Percentiles rank a stretch among this genome's conserved stretches.
phyloP scores from a whole-genome alignment of 2,797 vertebrate species.

The Sebastiscus albofasciatus region DNA sequence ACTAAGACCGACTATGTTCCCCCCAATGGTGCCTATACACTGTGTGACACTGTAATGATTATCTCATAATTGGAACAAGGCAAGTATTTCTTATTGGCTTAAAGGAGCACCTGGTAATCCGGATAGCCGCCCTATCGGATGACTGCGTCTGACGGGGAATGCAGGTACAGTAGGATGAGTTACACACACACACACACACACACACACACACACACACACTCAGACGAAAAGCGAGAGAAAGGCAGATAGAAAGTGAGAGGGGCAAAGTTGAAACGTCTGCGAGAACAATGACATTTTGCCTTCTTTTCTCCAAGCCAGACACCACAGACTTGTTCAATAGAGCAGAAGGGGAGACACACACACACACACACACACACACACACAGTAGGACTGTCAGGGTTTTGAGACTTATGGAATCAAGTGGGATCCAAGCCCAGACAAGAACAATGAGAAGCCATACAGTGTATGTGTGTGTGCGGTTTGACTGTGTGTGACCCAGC shows the following conservation, averaged over 20 bases:
- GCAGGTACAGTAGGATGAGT: slow-evolving; percentile 73
- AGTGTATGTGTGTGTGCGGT: slow-evolving; percentile 32
- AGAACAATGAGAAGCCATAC: slow-evolving; percentile 67
- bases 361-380: slow-evolving; percentile 43
- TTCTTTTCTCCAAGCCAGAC: slow-evolving; percentile 75
- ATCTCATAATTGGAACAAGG: slow-evolving; percentile 77
- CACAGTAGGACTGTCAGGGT: slow-evolving; percentile 66
- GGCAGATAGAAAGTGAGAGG: slow-evolving; percentile 69
- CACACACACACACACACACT: slow-evolving; percentile 13
- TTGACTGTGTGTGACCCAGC: slow-evolving; percentile 36
- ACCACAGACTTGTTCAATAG: slow-evolving; percentile 72
- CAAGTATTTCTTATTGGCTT: slow-evolving; percentile 71
- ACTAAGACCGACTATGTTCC: slow-evolving; percentile 8
- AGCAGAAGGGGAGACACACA: slow-evolving; percentile 55
- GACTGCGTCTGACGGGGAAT: slow-evolving; percentile 60
- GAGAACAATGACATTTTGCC: slow-evolving; percentile 78
- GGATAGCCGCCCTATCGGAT: slow-evolving; percentile 63
- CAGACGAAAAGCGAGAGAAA: slow-evolving; percentile 40
- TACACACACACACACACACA: slow-evolving; percentile 47
- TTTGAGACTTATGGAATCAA: slow-evolving; percentile 77
- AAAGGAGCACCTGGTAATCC: slow-evolving; percentile 68
- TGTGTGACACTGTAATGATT: slow-evolving; percentile 69
- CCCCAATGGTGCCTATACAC: slow-evolving; percentile 27
- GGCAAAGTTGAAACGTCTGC: slow-evolving; percentile 80
- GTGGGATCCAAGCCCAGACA: slow-evolving; percentile 72